A percentile compares a stretch with the other conserved stretches of the same genome.
Conservation (phyloP, 1,140 invertebrate species). For the Dinoponera quadriceps region DNA sequence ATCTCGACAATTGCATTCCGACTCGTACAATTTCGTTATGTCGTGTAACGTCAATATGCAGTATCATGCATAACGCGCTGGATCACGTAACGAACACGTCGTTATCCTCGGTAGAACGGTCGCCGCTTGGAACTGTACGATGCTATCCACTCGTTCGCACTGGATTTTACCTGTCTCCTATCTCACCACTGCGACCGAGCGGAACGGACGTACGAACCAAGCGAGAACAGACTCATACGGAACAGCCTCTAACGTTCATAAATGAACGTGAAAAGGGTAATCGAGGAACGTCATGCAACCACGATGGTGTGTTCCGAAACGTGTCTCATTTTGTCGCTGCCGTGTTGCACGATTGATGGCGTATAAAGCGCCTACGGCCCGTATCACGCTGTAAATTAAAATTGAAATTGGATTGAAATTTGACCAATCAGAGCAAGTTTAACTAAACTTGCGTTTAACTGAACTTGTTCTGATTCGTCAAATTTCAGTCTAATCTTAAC, state of each 20-base stretch:
- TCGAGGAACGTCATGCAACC: slow-evolving; percentile 35
- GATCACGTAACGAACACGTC: slow-evolving; percentile 46
- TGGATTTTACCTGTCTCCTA: neutral
- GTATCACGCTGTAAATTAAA: too few relatives aligned
- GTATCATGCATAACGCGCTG: slow-evolving; percentile 75
- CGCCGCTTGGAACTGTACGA: slow-evolving; percentile 40
- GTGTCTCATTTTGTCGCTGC: too few relatives aligned
- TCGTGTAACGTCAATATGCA: slow-evolving; percentile 74
- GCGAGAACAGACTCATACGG: slow-evolving; percentile 39
- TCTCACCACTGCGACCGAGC: neutral
- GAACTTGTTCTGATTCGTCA: too few relatives aligned
- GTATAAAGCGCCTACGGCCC: too few relatives aligned
- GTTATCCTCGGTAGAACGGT: slow-evolving; percentile 33
- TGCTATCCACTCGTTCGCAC: neutral
- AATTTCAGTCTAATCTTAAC: too few relatives aligned
- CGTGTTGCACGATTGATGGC: too few relatives aligned
- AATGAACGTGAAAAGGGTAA: slow-evolving; percentile 51
- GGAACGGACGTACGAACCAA: neutral
- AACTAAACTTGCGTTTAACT: too few relatives aligned
- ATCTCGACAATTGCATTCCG: slow-evolving; percentile 79
- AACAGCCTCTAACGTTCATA: slow-evolving; percentile 64
- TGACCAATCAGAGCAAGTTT: too few relatives aligned
- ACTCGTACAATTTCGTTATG: slow-evolving; percentile 65
- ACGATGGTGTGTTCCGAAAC: slow-evolving; percentile 7
- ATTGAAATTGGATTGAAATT: too few relatives aligned